Evolutionary conservation across 2,113 vertebrate genomes (phyloP).

Genomic region (Austrofundulus limnaeus): DNA sequence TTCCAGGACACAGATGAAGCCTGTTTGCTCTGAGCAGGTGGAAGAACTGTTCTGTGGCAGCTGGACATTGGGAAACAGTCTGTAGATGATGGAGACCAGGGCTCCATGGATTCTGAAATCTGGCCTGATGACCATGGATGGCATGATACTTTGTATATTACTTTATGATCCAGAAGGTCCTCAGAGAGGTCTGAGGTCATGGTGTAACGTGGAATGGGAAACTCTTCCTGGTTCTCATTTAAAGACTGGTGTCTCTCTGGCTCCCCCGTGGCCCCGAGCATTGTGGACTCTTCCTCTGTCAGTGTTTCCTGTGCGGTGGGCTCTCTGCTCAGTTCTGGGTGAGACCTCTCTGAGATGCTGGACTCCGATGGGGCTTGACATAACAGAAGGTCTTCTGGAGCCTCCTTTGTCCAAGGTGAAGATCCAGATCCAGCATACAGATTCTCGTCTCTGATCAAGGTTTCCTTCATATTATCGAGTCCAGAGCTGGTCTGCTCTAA

Average conservation of each 20-base stretch:
- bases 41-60: slow-evolving; percentile 60
- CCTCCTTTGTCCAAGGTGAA: neutral
- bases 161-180: neutral
- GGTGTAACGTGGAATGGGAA: neutral
- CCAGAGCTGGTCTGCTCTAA: neutral
- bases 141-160: neutral
- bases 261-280: neutral
- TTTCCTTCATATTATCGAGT: neutral
- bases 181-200: slow-evolving; percentile 6
- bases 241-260: neutral
- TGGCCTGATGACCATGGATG: neutral
- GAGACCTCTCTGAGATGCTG: neutral
- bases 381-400: neutral
- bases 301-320: neutral
- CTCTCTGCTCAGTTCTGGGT: neutral
- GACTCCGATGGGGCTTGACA: neutral
- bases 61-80: slow-evolving; percentile 65
- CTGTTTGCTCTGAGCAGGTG: neutral
- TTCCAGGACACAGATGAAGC: slow-evolving; percentile 31
- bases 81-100: neutral
- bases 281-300: neutral
- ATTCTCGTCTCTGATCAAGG: neutral
- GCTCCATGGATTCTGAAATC: neutral
- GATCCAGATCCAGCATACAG: neutral
- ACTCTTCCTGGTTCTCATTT: neutral